phyloP scores from a whole-genome alignment of 2,888 invertebrate genomes.

The Bruchidius siliquastri region DNA sequence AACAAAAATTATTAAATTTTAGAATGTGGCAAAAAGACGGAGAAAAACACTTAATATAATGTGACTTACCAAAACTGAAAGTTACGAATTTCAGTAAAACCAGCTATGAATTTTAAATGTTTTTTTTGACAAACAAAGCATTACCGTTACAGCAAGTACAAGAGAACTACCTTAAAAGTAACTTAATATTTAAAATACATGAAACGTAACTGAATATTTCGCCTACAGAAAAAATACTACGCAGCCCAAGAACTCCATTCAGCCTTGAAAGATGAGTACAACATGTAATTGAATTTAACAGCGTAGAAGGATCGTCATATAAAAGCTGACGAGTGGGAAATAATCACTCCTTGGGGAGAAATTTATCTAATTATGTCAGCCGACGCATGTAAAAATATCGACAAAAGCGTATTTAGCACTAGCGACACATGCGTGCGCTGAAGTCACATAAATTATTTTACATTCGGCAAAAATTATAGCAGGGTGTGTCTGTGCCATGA shows the following conservation, averaged over 20 bases:
- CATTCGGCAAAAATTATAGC: background rate
- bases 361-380: background rate
- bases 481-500: background rate
- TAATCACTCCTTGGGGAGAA: background rate
- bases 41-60: too few species aligned
- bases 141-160: too few species aligned
- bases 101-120: too few species aligned
- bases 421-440: background rate
- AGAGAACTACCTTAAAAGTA: too few species aligned
- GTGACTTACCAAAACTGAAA: too few species aligned
- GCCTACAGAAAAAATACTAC: too few species aligned
- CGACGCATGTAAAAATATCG: background rate
- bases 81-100: too few species aligned
- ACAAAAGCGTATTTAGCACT: background rate
- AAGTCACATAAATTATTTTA: background rate
- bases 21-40: too few species aligned
- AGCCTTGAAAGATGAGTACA: background rate
- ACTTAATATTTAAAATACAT: too few species aligned
- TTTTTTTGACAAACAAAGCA: too few species aligned
- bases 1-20: too few species aligned
- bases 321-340: background rate
- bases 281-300: background rate
- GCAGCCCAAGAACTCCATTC: background rate
- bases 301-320: background rate
- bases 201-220: too few species aligned